These are phyloP conservation scores for Psilanteris sp. DNA, from an alignment of 1,140 invertebrate genomes.

Conservation along the genomic window DNA sequence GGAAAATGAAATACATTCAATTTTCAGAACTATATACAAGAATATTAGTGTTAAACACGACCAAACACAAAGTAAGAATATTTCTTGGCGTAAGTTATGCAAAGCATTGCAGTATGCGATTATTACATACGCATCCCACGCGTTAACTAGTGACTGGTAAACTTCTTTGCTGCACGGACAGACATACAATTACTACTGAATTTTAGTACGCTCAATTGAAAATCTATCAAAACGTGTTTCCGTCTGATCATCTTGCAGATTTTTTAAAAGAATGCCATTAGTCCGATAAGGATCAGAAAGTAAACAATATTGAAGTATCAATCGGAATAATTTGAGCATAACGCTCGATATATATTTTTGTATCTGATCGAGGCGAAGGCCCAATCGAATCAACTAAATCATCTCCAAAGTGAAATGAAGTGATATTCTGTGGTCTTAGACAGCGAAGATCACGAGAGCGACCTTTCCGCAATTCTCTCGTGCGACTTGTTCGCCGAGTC, in stretches of 20 bases:
- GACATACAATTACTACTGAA: conserved; percentile 23
- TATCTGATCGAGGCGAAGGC: conserved; percentile 16
- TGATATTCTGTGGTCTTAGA: conserved; percentile 40
- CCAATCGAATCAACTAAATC: conserved; percentile 31
- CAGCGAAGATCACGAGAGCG: conserved; percentile 45
- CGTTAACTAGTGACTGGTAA: conserved; percentile 8
- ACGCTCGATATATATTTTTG: conserved; percentile 6
- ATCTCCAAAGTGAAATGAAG: conserved; percentile 42
- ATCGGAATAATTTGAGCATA: conserved; percentile 15
- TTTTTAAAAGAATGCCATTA: conserved; percentile 4
- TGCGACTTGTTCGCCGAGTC: conserved; percentile 37
- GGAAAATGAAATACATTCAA: too few relatives aligned
- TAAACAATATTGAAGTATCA: conserved; percentile 25
- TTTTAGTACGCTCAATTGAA: background rate
- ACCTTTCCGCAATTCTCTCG: conserved; percentile 41
- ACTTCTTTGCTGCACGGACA: conserved; percentile 8
- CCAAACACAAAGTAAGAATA: too few relatives aligned
- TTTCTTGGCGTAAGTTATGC: conserved; percentile 30
- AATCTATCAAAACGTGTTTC: conserved; percentile 1
- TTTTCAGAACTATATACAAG: too few relatives aligned
- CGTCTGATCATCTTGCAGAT: background rate
- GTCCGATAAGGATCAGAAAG: conserved; percentile 14
- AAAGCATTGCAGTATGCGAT: conserved; percentile 9
- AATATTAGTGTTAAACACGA: too few relatives aligned
- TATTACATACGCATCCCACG: conserved; percentile 16